Percentiles rank a stretch among this genome's conserved stretches.
Conservation (phyloP, 2,888 invertebrate species). For the Drosophila picticornis region DNA sequence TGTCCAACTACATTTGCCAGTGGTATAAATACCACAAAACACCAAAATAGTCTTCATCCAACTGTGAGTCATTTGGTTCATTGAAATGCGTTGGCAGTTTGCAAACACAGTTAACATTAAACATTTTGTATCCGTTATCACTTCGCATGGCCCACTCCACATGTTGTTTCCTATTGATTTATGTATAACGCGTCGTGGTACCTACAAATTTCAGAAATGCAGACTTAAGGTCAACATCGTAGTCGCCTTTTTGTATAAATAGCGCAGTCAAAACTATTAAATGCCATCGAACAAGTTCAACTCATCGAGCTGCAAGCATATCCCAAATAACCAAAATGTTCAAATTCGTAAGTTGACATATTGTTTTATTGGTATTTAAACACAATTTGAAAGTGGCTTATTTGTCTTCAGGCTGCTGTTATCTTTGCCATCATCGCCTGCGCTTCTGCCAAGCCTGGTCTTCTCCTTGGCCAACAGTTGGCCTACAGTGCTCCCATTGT, state of each 20-base stretch:
- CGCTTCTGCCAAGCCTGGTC: conserved; percentile 65
- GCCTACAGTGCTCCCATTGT: conserved; percentile 35
- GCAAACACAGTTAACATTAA: conserved; percentile 18
- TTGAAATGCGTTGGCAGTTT: conserved; percentile 31
- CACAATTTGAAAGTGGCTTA: background rate
- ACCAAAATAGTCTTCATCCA: conserved; percentile 5
- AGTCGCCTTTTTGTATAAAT: conserved; percentile 35
- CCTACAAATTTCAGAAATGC: conserved; percentile 7
- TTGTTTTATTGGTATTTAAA: background rate
- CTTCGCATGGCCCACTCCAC: background rate
- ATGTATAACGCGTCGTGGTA: conserved; percentile 35
- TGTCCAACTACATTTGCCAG: conserved; percentile 22
- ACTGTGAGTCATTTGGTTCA: conserved; percentile 46
- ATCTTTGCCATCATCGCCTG: conserved; percentile 62
- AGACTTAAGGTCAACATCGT: conserved; percentile 21
- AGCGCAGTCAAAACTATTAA: conserved; percentile 1
- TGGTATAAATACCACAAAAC: conserved; percentile 53
- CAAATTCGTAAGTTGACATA: conserved; percentile 61
- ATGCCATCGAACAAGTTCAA: conserved; percentile 39
- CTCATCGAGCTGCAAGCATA: conserved; percentile 26
- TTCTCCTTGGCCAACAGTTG: conserved; percentile 38
- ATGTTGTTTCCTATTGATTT: conserved; percentile 24
- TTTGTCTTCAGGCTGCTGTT: conserved; percentile 41
- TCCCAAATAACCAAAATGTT: conserved; percentile 51
- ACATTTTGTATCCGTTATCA: conserved; percentile 22